Percentiles rank a stretch among this genome's conserved stretches.
Evolutionary conservation across 2,797 vertebrate species (phyloP).

Genomic region (Emys orbicularis): DNA sequence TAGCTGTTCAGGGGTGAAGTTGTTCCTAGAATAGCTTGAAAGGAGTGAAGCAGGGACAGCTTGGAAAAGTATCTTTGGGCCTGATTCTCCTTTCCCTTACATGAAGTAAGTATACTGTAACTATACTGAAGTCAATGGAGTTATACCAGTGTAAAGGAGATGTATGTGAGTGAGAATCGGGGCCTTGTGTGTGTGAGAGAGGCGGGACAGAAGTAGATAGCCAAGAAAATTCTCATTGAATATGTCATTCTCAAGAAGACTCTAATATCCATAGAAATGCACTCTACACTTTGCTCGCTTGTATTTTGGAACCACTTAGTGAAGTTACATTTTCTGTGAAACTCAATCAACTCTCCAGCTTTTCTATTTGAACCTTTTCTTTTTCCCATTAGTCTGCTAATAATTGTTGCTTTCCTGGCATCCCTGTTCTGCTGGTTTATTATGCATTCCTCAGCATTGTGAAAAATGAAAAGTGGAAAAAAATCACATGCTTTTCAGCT

Average conservation of each 20-base stretch:
- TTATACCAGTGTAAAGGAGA: rapidly evolving
- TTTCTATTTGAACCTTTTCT: constrained; percentile 72
- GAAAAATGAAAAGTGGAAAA: constrained; percentile 81
- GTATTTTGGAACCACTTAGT: constrained; percentile 60
- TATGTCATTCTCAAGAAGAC: neutral
- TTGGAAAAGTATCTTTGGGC: neutral
- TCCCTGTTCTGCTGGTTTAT: constrained; percentile 77
- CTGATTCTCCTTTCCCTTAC: rapidly evolving
- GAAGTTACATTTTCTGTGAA: constrained; percentile 72
- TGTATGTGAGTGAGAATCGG: rapidly evolving
- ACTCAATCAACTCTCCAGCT: constrained; percentile 72
- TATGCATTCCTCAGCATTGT: constrained; percentile 83
- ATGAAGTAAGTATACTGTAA: rapidly evolving
- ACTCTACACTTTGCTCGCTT: constrained; percentile 29
- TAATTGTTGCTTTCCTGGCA: constrained; percentile 78
- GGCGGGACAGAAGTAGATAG: rapidly evolving
- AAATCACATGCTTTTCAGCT: constrained; percentile 85
- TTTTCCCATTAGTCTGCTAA: constrained; percentile 80
- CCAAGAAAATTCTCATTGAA: constrained; percentile 1
- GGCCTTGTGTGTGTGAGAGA: neutral
- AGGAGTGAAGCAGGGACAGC: neutral
- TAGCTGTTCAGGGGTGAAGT: rapidly evolving
- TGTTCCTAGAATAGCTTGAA: neutral
- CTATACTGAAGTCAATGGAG: neutral
- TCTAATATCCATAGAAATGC: constrained; percentile 36